A percentile compares a stretch with the other conserved stretches of the same genome.
Conservation (phyloP, 2,888 invertebrate genomes). For the Cerceris ruficornis region DNA sequence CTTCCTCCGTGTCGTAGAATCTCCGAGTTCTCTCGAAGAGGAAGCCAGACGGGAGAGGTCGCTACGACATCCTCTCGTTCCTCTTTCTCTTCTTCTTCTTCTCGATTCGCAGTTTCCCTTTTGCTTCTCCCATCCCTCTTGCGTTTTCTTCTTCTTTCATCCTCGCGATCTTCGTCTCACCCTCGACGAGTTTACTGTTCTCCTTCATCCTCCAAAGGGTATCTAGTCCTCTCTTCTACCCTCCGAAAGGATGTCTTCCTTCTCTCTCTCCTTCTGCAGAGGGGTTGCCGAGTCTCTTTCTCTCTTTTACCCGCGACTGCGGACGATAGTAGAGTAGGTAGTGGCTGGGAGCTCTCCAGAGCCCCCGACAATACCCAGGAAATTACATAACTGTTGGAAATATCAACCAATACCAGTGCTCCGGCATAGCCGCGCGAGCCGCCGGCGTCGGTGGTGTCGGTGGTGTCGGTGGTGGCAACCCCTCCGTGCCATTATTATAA, state of each 20-base stretch:
- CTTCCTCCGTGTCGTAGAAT: conserved; percentile 1
- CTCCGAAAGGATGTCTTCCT: not conserved
- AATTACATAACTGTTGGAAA: conserved; percentile 82
- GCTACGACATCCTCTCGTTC: conserved; percentile 29
- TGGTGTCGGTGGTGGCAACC: conserved; percentile 55
- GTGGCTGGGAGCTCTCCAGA: conserved; percentile 65
- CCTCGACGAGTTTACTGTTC: not conserved
- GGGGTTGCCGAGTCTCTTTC: conserved; percentile 17
- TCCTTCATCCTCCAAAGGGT: not conserved
- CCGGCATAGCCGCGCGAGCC: conserved; percentile 65
- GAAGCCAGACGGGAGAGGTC: conserved; percentile 36
- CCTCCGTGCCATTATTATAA: conserved; percentile 78
- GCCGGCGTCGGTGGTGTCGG: conserved; percentile 63
- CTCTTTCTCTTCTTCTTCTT: conserved; percentile 22
- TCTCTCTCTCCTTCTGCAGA: conserved; percentile 28
- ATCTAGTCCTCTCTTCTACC: not conserved
- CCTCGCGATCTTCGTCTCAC: conserved; percentile 1
- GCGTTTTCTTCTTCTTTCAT: conserved; percentile 37
- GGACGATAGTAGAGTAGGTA: conserved; percentile 50
- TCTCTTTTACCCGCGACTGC: conserved; percentile 39
- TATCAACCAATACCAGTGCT: conserved; percentile 81
- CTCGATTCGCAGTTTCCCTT: conserved; percentile 32
- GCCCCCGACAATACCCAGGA: conserved; percentile 80
- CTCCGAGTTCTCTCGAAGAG: conserved; percentile 18
- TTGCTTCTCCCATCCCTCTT: conserved; percentile 5